Evolutionary conservation across 2,113 vertebrate species (phyloP).

Genomic region (Pagrus major): DNA sequence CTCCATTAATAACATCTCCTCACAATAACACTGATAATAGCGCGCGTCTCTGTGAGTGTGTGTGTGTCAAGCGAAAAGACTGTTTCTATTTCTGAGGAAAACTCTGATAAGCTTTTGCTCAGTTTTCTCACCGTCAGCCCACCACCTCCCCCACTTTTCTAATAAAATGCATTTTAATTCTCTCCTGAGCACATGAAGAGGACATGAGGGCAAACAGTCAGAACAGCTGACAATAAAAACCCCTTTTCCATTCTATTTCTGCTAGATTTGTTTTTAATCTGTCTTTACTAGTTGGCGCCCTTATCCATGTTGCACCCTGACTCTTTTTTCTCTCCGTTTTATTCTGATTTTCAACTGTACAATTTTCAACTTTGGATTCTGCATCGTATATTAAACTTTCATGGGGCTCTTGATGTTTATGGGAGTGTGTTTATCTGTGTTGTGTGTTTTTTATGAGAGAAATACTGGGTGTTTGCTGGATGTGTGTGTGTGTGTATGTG

Average conservation of each 20-base stretch:
- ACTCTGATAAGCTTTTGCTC: slow-evolving; percentile 53
- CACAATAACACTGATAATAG: slow-evolving; percentile 56
- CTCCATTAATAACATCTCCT: slow-evolving; percentile 57
- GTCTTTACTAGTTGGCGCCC: background rate
- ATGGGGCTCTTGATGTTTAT: slow-evolving; percentile 17
- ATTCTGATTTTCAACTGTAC: slow-evolving; percentile 33
- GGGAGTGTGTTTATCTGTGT: slow-evolving; percentile 24
- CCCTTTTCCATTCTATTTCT: background rate
- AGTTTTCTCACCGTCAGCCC: slow-evolving; percentile 40
- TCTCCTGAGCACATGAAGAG: slow-evolving; percentile 29
- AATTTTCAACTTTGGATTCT: slow-evolving; percentile 13
- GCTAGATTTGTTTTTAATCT: background rate
- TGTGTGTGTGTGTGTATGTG: background rate
- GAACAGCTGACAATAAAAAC: slow-evolving; percentile 22
- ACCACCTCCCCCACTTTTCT: background rate
- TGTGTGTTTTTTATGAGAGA: slow-evolving; percentile 27
- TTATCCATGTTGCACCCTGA: slow-evolving; percentile 5
- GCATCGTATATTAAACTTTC: slow-evolving; percentile 40
- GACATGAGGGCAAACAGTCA: slow-evolving; percentile 31
- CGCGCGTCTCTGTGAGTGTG: slow-evolving; percentile 10
- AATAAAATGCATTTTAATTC: slow-evolving; percentile 57
- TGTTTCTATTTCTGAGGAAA: slow-evolving; percentile 53
- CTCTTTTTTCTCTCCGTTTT: background rate
- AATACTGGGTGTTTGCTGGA: slow-evolving; percentile 3
- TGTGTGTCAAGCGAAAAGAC: slow-evolving; percentile 31